phyloP scores from a whole-genome alignment of 2,113 vertebrate genomes.

The Epinephelus lanceolatus region DNA sequence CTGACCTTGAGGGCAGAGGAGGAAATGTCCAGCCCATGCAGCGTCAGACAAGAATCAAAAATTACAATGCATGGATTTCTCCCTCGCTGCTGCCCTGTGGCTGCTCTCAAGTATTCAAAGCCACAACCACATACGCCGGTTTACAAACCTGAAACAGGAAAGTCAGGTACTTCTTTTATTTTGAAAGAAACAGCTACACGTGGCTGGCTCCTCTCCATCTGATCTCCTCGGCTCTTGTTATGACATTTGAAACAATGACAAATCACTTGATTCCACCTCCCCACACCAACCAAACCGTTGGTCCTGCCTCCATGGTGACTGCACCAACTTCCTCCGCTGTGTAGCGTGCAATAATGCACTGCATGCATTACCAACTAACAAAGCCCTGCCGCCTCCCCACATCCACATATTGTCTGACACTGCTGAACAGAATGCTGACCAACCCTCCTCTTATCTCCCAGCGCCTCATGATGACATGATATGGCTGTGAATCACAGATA shows the following conservation, averaged over 20 bases:
- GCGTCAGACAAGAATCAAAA: constrained; percentile 55
- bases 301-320: constrained; percentile 36
- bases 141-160: constrained; percentile 48
- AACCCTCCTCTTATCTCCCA: constrained; percentile 19
- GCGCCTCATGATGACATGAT: constrained; percentile 17
- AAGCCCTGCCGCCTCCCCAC: background rate
- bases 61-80: background rate
- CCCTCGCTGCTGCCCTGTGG: background rate
- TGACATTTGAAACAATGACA: constrained; percentile 26
- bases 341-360: no score
- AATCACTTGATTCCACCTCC: constrained; percentile 28
- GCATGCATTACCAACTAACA: constrained; percentile 28
- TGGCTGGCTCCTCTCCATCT: no score
- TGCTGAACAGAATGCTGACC: constrained; percentile 49
- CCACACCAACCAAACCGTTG: background rate
- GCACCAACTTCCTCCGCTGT: constrained; percentile 17
- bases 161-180: background rate
- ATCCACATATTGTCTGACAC: constrained; percentile 37
- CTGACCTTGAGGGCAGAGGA: constrained; percentile 59
- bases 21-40: constrained; percentile 71
- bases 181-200: background rate
- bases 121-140: background rate
- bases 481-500: constrained; percentile 36
- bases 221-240: background rate
- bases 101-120: background rate